phyloP scores from a whole-genome alignment of 1,140 invertebrate genomes.

The Coenobita brevimanus region DNA sequence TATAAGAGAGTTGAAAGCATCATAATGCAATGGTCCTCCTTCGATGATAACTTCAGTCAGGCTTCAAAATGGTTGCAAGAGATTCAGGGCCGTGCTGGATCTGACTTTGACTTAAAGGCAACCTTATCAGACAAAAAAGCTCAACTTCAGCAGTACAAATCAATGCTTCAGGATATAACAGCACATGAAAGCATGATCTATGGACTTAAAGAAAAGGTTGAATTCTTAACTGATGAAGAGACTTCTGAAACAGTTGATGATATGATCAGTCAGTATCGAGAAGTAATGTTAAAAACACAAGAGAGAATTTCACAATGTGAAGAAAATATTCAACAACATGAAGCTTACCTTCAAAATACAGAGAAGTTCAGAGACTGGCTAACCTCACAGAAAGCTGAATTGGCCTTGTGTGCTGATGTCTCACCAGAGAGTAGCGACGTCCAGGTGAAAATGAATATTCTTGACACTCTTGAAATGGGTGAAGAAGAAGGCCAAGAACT shows the following conservation, averaged over 20 bases:
- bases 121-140: conserved; percentile 89
- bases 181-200: conserved; percentile 69
- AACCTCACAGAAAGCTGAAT: conserved; percentile 81
- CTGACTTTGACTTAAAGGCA: conserved; percentile 80
- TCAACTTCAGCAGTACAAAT: conserved; percentile 78
- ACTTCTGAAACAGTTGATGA: conserved; percentile 63
- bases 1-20: conserved; percentile 90
- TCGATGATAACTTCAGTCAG: conserved; percentile 91
- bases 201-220: conserved; percentile 67
- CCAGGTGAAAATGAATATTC: conserved; percentile 82
- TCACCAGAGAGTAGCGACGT: conserved; percentile 82
- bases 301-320: conserved; percentile 81
- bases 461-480: conserved; percentile 84
- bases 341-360: conserved; percentile 84
- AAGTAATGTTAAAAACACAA: conserved; percentile 80
- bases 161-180: conserved; percentile 67
- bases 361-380: conserved; percentile 87
- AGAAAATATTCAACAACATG: conserved; percentile 85
- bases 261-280: conserved; percentile 71
- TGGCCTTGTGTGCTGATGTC: conserved; percentile 84
- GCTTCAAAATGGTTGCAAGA: conserved; percentile 86
- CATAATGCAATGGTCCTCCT: conserved; percentile 89
- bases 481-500: conserved; percentile 83
- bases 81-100: conserved; percentile 80
- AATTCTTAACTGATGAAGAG: conserved; percentile 68